Conservation (phyloP, 2,113 vertebrate genomes). For the Nycticebus coucang region DNA sequence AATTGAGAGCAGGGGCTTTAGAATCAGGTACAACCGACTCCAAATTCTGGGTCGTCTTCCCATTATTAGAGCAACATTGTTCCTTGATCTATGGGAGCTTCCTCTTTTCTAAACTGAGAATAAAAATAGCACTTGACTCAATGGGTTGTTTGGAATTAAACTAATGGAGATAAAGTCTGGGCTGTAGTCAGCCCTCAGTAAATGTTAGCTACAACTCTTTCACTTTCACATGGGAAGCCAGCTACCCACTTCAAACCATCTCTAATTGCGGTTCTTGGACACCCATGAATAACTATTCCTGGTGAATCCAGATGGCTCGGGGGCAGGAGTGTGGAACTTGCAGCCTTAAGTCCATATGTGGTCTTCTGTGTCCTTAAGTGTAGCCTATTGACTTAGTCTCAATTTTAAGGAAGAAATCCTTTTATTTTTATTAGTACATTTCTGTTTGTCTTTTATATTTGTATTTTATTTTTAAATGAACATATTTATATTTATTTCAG, state of each 20-base stretch:
- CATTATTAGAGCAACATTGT: background rate
- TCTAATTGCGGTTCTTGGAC: background rate
- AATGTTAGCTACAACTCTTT: background rate
- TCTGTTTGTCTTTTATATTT: too few species aligned
- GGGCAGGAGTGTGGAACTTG: background rate
- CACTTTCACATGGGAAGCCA: background rate
- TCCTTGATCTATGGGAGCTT: background rate
- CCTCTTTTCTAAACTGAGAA: conserved; percentile 10
- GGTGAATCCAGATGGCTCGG: background rate
- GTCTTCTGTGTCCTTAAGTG: too few species aligned
- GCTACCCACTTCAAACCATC: background rate
- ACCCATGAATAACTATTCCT: background rate
- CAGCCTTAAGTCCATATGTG: too few species aligned
- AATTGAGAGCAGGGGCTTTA: background rate
- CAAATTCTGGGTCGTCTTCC: background rate
- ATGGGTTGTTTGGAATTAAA: conserved; percentile 5
- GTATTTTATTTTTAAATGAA: too few species aligned
- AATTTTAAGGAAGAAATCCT: too few species aligned
- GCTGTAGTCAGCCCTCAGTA: background rate
- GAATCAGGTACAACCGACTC: background rate
- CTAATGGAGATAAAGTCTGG: background rate
- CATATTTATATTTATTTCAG: too few species aligned
- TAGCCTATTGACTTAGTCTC: too few species aligned
- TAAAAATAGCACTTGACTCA: background rate
- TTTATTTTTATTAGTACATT: too few species aligned